Percentiles rank a stretch among this genome's conserved stretches.
These are phyloP conservation scores for Ophion slaviceki DNA, from an alignment of 2,888 invertebrate genomes.

Conservation along the genomic window DNA sequence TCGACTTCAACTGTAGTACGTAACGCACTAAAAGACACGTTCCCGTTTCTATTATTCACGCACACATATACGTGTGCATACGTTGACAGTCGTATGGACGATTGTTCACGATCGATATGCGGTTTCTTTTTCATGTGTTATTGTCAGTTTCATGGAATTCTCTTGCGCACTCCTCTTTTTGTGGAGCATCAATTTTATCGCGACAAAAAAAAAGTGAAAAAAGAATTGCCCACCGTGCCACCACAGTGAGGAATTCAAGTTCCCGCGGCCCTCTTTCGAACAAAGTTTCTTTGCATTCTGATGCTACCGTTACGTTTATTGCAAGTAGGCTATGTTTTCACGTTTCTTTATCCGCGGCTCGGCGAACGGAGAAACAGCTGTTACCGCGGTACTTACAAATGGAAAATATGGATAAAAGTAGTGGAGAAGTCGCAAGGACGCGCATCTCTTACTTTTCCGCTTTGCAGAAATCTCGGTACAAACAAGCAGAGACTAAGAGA, in stretches of 20 bases:
- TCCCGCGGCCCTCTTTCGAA: constrained; percentile 17
- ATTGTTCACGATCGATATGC: not conserved
- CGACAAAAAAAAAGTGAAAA: constrained; percentile 1
- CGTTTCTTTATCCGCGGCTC: not conserved
- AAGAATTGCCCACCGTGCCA: not conserved
- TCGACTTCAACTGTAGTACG: constrained; percentile 15
- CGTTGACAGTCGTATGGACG: not conserved
- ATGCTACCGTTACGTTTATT: constrained; percentile 8
- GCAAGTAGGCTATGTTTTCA: not conserved
- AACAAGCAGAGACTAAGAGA: not conserved
- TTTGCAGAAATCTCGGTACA: not conserved
- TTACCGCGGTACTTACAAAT: constrained; percentile 3
- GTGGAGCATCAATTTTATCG: not conserved
- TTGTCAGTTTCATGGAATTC: not conserved
- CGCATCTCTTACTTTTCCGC: not conserved
- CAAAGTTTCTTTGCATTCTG: constrained; percentile 9
- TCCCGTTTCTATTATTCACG: not conserved
- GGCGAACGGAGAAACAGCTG: not conserved
- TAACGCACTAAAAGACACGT: not conserved
- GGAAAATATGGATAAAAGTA: constrained; percentile 16
- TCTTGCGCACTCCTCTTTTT: not conserved
- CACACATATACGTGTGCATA: not conserved
- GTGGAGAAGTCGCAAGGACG: not conserved
- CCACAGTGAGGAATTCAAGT: constrained; percentile 23
- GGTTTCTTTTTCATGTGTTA: not conserved